phyloP scores from a whole-genome alignment of 2,113 vertebrate genomes.

The Chrysochloris asiatica region DNA sequence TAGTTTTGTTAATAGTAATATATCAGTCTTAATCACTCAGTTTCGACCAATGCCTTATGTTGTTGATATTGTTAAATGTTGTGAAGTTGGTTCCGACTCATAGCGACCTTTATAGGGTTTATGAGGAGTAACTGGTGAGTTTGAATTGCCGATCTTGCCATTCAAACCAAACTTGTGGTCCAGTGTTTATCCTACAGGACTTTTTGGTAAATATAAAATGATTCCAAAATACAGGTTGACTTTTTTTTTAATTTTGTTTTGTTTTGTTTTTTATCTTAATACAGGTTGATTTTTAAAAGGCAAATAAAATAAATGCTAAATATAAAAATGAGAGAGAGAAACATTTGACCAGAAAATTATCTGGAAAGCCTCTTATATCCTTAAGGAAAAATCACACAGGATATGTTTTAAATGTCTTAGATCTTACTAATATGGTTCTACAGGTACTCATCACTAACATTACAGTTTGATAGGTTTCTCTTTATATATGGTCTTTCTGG shows the following conservation, averaged over 20 bases:
- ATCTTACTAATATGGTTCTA: background rate
- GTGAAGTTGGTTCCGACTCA: too few relatives aligned
- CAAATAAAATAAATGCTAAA: constrained; percentile 44
- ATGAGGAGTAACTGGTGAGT: too few relatives aligned
- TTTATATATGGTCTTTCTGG: background rate
- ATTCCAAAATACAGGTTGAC: background rate
- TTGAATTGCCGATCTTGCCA: too few relatives aligned
- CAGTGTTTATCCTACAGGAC: too few relatives aligned
- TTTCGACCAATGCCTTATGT: background rate
- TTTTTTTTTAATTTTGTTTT: too few relatives aligned
- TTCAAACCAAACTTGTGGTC: too few relatives aligned
- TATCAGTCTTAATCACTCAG: background rate
- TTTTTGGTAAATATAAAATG: background rate
- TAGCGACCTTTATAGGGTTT: too few relatives aligned
- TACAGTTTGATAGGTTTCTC: background rate
- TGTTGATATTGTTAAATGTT: too few relatives aligned
- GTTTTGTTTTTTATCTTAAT: too few relatives aligned
- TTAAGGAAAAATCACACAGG: background rate
- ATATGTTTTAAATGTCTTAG: background rate
- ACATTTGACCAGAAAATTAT: background rate
- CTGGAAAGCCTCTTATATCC: background rate
- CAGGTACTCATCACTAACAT: background rate
- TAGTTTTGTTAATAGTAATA: background rate
- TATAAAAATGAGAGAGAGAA: background rate
- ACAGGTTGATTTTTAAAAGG: background rate